Conservation (phyloP, 2,113 vertebrate species). For the Sapajus apella region DNA sequence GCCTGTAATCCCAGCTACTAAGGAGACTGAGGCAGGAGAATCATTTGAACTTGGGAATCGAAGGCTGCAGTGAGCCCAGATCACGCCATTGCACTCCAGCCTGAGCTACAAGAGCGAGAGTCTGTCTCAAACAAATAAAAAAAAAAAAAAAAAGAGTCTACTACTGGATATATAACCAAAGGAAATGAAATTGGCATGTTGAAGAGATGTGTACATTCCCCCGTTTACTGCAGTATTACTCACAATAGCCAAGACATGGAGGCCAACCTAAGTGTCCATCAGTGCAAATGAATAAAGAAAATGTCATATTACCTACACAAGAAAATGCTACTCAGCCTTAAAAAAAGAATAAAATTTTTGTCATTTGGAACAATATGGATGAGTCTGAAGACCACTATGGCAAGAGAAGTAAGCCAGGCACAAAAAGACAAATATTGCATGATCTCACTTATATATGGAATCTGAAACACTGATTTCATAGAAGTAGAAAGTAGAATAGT, state of each 20-base stretch:
- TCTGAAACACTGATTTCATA: background rate
- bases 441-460: background rate
- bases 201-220: background rate
- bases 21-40: too few species aligned
- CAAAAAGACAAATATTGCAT: background rate
- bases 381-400: background rate
- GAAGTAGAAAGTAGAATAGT: background rate
- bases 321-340: background rate
- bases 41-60: too few species aligned
- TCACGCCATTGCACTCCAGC: too few species aligned
- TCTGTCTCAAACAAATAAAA: too few species aligned
- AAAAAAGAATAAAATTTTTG: background rate
- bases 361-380: background rate
- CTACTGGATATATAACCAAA: background rate
- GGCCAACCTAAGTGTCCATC: background rate
- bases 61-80: too few species aligned
- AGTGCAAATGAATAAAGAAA: background rate
- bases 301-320: background rate
- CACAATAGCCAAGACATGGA: background rate
- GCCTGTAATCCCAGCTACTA: too few species aligned
- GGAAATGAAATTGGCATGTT: background rate
- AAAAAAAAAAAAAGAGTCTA: too few species aligned
- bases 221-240: background rate
- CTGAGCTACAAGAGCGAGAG: too few species aligned
- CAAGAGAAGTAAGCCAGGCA: background rate